Evolutionary conservation across 2,888 invertebrate species (phyloP).

Genomic region (Phytoseiulus persimilis): DNA sequence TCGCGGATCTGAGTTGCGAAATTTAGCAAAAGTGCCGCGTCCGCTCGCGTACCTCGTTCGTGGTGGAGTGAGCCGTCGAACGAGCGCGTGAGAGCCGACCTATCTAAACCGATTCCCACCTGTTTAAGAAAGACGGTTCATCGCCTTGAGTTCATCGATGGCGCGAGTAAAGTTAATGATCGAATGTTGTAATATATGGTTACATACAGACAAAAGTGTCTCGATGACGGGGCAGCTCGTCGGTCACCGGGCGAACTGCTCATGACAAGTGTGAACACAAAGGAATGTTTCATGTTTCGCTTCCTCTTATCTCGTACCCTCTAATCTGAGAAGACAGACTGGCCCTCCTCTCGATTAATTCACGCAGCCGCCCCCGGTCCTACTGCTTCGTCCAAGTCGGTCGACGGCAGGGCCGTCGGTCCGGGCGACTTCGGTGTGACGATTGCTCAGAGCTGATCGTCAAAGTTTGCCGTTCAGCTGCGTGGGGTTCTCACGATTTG

Average conservation of each 20-base stretch:
- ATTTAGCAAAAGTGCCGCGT: no score
- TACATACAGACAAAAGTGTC: not conserved
- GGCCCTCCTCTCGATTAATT: not conserved
- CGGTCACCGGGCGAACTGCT: not conserved
- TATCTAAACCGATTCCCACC: not conserved
- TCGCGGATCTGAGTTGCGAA: no score
- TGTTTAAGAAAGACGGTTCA: not conserved
- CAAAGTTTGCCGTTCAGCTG: not conserved
- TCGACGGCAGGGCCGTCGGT: not conserved
- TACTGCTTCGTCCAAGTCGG: not conserved
- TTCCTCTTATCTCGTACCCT: not conserved
- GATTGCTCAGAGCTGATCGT: not conserved
- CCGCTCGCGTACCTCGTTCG: no score
- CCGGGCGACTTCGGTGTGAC: not conserved
- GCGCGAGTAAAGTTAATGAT: not conserved
- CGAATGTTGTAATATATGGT: not conserved
- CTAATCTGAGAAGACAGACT: not conserved
- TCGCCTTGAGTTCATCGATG: not conserved
- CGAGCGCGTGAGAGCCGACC: not conserved
- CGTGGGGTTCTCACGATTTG: not conserved
- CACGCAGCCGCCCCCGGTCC: not conserved
- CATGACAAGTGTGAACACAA: not conserved
- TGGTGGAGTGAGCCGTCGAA: not conserved
- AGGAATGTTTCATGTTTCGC: not conserved
- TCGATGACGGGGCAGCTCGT: not conserved